Base-by-base conservation (phyloP, 2,113 vertebrate species). In the Lynx canadensis region DNA sequence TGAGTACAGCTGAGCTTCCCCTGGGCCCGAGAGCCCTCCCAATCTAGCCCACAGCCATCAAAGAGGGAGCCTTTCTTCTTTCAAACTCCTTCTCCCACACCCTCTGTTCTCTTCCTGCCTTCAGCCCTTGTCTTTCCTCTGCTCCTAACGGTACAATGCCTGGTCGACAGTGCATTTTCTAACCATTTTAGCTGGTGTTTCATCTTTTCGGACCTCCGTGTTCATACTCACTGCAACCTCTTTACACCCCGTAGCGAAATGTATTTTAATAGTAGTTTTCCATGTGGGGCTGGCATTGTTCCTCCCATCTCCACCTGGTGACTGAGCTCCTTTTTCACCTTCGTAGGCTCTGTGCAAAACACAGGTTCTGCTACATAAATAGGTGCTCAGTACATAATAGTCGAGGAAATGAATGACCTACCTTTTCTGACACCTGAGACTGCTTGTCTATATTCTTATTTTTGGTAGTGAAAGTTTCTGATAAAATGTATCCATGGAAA, bases 401-500 rank as follows among this genome's bases (percentile, higher is more conserved):
- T 13, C 57, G 21, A 55, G 8, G 27, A 48, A 85, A 31, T 3
- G 29, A 95, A 50, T 10, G 88, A 57, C 76, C 95, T 85, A 9
- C 50, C 88, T 92, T 94, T 83, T 55, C 66, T 60, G 73, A 91
- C 81, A 81, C 88, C 41, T 0, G 87, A 81, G 91, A 78, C 85
- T 86, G 81, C 31, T 74, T 57, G 83, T 94, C 94, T 50, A 0
- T 50, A 41, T 76, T 85, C 93, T 97, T 78, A 68, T 82, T 84
- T 96, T 45, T 13, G 91, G 92, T 31, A 73, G 36, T 57, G 95
- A 89, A 89, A 73, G 82, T 78, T 96, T 93, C 66, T 88, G 91
- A 96, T 86, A 36, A 48, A 78, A 73, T 0, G 95, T 97, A 94
- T 82, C 98, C 97, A 94, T 97, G 94, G 97, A 71, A 97, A 98